Conservation (phyloP, 2,797 vertebrate genomes). For the Danio choprae region DNA sequence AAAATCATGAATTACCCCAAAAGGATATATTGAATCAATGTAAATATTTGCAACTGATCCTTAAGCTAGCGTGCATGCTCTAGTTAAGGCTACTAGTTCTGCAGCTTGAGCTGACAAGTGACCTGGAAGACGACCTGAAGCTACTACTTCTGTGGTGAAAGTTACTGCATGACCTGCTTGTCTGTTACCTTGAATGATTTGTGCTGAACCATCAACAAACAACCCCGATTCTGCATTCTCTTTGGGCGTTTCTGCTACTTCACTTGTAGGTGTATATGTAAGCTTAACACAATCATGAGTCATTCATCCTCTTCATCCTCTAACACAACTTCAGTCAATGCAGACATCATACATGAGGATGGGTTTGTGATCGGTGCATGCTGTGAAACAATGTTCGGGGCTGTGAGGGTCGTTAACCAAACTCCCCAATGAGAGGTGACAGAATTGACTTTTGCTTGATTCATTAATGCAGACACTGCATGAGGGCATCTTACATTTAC, state of each 20-base stretch:
- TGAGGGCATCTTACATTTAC: neutral
- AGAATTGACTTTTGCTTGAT: neutral
- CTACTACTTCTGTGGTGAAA: too few species aligned
- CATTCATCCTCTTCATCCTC: neutral
- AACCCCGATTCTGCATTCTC: neutral
- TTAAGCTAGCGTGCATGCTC: too few species aligned
- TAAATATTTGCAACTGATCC: too few species aligned
- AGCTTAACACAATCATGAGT: neutral
- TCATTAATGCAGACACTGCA: too few species aligned
- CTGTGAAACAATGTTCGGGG: neutral
- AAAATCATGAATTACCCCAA: too few species aligned
- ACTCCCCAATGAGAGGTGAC: constrained; percentile 6
- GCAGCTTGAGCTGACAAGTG: too few species aligned
- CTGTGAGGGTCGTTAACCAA: neutral
- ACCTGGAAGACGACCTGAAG: too few species aligned
- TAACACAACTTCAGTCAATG: too few species aligned
- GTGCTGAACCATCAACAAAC: neutral
- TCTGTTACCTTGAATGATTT: neutral
- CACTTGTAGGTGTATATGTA: neutral
- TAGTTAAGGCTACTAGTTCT: too few species aligned
- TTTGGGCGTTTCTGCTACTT: neutral
- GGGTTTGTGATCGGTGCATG: neutral
- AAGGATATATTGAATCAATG: too few species aligned
- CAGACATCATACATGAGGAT: constrained; percentile 31
- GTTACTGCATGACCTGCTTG: too few species aligned